Conservation (phyloP, 2,888 invertebrate genomes). For the Cremastinae sp. region DNA sequence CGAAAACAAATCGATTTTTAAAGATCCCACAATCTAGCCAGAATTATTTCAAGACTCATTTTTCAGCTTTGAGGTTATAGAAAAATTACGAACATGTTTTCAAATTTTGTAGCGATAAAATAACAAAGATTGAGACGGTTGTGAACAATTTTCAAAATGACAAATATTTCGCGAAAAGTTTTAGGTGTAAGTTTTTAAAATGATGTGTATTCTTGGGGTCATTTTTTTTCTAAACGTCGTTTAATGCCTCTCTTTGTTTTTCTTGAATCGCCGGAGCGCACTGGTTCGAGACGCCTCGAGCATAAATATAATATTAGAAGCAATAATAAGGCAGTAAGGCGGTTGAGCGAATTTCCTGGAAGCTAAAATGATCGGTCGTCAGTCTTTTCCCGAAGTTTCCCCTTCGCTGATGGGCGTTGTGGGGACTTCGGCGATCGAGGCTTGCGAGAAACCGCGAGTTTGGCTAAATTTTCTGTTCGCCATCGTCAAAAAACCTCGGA, state of each 20-base stretch:
- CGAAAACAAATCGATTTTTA: not conserved
- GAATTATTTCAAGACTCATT: too few species aligned
- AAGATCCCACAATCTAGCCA: too few species aligned
- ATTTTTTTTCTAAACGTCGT: not conserved
- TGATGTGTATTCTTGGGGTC: not conserved
- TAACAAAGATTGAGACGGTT: too few species aligned
- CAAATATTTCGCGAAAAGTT: too few species aligned
- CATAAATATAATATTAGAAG: slow-evolving; percentile 36
- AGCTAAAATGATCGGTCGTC: slow-evolving; percentile 41
- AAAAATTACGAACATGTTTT: too few species aligned
- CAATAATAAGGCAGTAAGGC: slow-evolving; percentile 16
- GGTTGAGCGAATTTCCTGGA: slow-evolving; percentile 39
- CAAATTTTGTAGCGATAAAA: too few species aligned
- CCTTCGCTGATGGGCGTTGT: slow-evolving; percentile 2
- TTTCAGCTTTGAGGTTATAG: too few species aligned
- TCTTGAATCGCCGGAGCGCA: slow-evolving; percentile 6
- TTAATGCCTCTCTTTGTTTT: not conserved
- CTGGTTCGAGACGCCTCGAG: slow-evolving; percentile 1
- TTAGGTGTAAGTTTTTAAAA: slow-evolving; percentile 1
- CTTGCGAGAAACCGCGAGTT: slow-evolving; percentile 47
- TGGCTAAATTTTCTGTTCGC: slow-evolving; percentile 12
- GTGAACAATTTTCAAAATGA: too few species aligned
- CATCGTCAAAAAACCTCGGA: slow-evolving; percentile 26
- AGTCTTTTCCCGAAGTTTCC: slow-evolving; percentile 14
- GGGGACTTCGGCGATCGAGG: slow-evolving; percentile 16